Conservation (phyloP, 2,113 vertebrate species). For the Phaethon lepturus region DNA sequence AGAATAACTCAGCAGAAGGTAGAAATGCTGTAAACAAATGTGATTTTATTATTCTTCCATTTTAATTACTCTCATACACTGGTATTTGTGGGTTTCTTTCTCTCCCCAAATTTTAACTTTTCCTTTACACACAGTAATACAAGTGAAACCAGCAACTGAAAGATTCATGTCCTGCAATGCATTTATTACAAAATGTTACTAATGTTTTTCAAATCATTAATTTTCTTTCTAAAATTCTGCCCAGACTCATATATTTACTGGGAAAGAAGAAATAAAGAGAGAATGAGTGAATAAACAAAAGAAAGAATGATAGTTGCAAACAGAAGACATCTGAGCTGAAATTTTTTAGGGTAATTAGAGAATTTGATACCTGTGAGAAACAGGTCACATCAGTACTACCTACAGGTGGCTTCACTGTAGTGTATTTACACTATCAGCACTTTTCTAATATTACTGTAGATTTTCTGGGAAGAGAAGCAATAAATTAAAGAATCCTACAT, state of each 20-base stretch:
- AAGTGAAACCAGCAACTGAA: neutral
- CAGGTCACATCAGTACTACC: conserved; percentile 10
- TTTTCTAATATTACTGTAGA: conserved; percentile 39
- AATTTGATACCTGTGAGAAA: conserved; percentile 73
- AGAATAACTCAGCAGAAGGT: conserved; percentile 18
- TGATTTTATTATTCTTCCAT: conserved; percentile 12
- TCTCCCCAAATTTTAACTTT: neutral
- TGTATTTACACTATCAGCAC: conserved; percentile 36
- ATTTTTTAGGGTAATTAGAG: conserved; percentile 54
- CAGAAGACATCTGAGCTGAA: conserved; percentile 52
- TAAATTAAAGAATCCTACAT: conserved; percentile 42
- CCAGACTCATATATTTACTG: conserved; percentile 5
- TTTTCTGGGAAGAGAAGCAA: conserved; percentile 39
- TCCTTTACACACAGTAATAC: neutral
- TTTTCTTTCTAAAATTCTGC: conserved; percentile 8
- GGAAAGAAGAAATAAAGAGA: neutral
- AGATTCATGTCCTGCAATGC: neutral
- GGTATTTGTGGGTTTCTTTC: neutral
- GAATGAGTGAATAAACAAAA: conserved; percentile 17
- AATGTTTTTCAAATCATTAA: neutral
- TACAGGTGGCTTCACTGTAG: conserved; percentile 42
- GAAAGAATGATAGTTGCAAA: conserved; percentile 43
- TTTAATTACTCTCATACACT: neutral
- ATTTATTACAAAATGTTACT: neutral
- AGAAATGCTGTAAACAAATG: neutral